Conservation (phyloP, 2,797 vertebrate species). For the Enteromius thamalakanensis region DNA sequence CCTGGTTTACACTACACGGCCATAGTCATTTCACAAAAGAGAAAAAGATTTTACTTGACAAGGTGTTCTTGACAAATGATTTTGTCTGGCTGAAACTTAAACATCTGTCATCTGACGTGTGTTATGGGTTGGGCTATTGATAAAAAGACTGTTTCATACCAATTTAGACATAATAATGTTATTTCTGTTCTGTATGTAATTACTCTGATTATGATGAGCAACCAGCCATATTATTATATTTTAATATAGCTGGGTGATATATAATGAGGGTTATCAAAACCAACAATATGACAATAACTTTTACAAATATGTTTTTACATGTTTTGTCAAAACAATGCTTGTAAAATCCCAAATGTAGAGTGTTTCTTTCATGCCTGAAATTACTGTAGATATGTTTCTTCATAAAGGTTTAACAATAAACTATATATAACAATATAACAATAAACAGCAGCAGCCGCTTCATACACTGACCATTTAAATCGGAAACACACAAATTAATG, state of each 20-base stretch:
- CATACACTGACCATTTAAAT: too few species aligned
- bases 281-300: background rate
- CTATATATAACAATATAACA: too few species aligned
- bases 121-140: background rate
- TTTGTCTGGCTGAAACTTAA: background rate
- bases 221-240: too few species aligned
- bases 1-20: background rate
- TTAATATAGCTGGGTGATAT: background rate
- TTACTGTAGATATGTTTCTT: too few species aligned
- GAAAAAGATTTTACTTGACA: background rate
- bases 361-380: too few species aligned
- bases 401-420: too few species aligned
- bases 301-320: background rate
- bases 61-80: background rate
- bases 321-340: too few species aligned
- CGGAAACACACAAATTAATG: too few species aligned
- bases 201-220: background rate
- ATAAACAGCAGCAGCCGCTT: too few species aligned
- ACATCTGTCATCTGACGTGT: background rate
- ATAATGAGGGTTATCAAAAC: background rate
- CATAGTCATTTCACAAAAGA: background rate
- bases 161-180: background rate
- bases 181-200: background rate
- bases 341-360: too few species aligned
- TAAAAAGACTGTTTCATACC: background rate